Conservation (phyloP, 2,797 vertebrate genomes). For the Crax fasciolata region DNA sequence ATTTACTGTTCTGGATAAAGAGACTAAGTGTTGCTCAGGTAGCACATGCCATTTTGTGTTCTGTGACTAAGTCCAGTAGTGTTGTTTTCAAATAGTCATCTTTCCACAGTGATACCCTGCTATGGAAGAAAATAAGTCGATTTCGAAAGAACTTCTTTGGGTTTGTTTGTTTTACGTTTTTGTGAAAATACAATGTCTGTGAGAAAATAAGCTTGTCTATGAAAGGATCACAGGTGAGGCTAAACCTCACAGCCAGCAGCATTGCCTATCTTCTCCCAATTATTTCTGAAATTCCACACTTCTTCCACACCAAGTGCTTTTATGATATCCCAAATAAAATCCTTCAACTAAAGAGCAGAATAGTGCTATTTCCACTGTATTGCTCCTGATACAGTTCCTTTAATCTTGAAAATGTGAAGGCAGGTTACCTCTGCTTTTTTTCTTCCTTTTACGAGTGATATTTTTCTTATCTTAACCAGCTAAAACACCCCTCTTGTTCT, state of each 20-base stretch:
- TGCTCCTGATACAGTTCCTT: neutral
- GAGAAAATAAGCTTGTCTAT: neutral
- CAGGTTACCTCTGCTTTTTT: neutral
- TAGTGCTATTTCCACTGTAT: neutral
- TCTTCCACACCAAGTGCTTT: neutral
- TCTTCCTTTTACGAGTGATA: neutral
- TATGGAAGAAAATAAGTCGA: neutral
- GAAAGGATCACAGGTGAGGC: neutral
- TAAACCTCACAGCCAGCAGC: neutral
- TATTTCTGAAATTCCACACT: neutral
- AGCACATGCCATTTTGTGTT: neutral
- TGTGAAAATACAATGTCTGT: neutral
- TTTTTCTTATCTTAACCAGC: neutral
- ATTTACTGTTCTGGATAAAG: neutral
- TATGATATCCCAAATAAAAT: neutral
- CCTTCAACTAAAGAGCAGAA: neutral
- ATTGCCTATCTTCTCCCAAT: neutral
- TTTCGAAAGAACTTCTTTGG: neutral
- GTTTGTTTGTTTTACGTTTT: neutral
- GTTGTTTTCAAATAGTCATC: neutral
- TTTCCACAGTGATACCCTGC: neutral
- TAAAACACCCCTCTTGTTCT: neutral
- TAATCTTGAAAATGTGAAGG: slow-evolving; percentile 17
- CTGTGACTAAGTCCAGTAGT: neutral
- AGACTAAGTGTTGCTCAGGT: neutral